These are phyloP conservation scores for Cecidostiba fungosa DNA, from an alignment of 2,888 invertebrate genomes.

Conservation along the genomic window DNA sequence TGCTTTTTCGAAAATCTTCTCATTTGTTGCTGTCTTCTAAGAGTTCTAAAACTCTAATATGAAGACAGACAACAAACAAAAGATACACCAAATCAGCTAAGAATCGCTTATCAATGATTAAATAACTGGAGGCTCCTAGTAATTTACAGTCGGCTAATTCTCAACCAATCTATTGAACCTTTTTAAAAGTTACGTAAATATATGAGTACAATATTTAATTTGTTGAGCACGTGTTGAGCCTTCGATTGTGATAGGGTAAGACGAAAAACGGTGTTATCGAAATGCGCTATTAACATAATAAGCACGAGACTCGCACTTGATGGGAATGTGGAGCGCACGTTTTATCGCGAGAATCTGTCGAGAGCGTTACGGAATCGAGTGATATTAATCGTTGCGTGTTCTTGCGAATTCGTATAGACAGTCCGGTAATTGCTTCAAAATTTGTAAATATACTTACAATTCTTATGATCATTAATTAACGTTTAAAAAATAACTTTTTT, in stretches of 20 bases:
- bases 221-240: constrained; percentile 3
- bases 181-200: not conserved
- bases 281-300: constrained; percentile 29
- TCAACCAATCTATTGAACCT: not conserved
- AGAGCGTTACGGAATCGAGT: not conserved
- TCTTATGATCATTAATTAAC: no score
- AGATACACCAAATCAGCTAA: not conserved
- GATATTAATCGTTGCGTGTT: not conserved
- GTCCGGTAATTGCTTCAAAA: no score
- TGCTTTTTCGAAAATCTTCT: not conserved
- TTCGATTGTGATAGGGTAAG: not conserved
- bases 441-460: no score
- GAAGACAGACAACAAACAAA: not conserved
- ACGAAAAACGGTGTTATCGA: not conserved
- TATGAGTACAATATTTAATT: not conserved
- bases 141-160: not conserved
- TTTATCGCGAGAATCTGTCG: constrained; percentile 25
- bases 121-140: not conserved
- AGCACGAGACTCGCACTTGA: constrained; percentile 17
- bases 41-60: not conserved
- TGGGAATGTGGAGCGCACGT: not conserved
- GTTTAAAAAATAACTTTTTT: no score
- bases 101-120: constrained; percentile 21
- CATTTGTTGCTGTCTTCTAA: not conserved
- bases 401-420: not conserved